These are phyloP conservation scores for Drosophila mayaguana DNA, from an alignment of 2,888 invertebrate species.

Conservation along the genomic window DNA sequence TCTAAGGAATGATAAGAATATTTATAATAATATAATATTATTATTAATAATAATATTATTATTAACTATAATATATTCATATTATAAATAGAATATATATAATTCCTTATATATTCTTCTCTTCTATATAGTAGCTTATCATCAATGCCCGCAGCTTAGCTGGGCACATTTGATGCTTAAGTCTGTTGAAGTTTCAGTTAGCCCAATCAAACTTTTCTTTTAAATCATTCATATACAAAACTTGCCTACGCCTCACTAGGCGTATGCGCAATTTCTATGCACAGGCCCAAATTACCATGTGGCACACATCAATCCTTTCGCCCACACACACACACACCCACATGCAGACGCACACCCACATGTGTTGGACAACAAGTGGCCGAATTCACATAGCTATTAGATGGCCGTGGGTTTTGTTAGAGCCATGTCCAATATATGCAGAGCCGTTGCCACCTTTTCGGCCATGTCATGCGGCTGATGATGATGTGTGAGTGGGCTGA, in stretches of 20 bases:
- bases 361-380: slow-evolving; percentile 64
- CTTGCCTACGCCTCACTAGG: slow-evolving; percentile 52
- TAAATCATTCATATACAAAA: slow-evolving; percentile 11
- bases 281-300: slow-evolving; percentile 51
- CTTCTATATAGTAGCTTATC: not conserved
- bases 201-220: slow-evolving; percentile 1
- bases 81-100: not conserved
- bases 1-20: no score
- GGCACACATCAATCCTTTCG: slow-evolving; percentile 65
- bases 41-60: no score
- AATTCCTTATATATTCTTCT: not conserved
- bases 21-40: no score
- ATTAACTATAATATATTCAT: no score
- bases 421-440: slow-evolving; percentile 46
- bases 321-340: slow-evolving; percentile 17
- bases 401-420: slow-evolving; percentile 47
- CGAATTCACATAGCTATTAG: slow-evolving; percentile 69
- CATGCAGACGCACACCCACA: slow-evolving; percentile 11
- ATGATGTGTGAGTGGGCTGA: slow-evolving; percentile 19
- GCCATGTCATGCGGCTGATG: slow-evolving; percentile 65
- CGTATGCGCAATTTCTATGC: slow-evolving; percentile 54
- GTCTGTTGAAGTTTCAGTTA: slow-evolving; percentile 13
- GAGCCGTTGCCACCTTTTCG: slow-evolving; percentile 61
- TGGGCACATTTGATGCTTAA: slow-evolving; percentile 16
- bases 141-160: slow-evolving; percentile 21